Conservation (phyloP, 2,797 vertebrate genomes). For the Centroberyx gerrardi region DNA sequence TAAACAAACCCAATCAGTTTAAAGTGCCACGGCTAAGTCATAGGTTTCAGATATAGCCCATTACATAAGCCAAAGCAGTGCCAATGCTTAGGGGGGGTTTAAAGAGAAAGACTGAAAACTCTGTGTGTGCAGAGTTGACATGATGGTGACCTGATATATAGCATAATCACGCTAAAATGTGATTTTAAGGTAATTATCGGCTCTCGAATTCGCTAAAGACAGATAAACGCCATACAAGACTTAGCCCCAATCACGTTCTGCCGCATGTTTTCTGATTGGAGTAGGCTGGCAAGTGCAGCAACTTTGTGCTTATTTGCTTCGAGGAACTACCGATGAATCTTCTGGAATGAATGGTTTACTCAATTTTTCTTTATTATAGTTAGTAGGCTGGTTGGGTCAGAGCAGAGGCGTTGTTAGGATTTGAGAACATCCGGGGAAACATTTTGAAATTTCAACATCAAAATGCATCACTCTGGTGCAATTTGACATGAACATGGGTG, state of each 20-base stretch:
- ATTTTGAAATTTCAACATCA: too few relatives aligned
- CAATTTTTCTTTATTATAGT: conserved; percentile 30
- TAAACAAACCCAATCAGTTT: conserved; percentile 69
- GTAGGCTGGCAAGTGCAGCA: conserved; percentile 23
- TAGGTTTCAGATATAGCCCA: conserved; percentile 49
- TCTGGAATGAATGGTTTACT: conserved; percentile 3
- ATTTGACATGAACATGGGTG: too few relatives aligned
- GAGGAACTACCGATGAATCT: conserved; percentile 10
- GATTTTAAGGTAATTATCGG: conserved; percentile 53
- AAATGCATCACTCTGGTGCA: too few relatives aligned
- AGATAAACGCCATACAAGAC: not conserved
- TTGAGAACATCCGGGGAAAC: too few relatives aligned
- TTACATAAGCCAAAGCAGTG: conserved; percentile 48
- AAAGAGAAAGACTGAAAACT: conserved; percentile 23
- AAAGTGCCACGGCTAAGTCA: conserved; percentile 48
- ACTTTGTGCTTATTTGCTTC: conserved; percentile 22
- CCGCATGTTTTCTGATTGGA: conserved; percentile 15
- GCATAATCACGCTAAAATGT: conserved; percentile 45
- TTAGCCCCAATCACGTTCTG: not conserved
- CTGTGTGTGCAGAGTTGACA: conserved; percentile 27
- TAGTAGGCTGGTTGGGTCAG: conserved; percentile 33
- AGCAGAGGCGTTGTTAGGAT: not conserved
- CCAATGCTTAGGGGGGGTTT: conserved; percentile 38
- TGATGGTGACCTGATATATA: conserved; percentile 52
- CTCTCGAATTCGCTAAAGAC: conserved; percentile 4